phyloP scores from a whole-genome alignment of 2,113 vertebrate species.

The Dendrocopos noguchii region DNA sequence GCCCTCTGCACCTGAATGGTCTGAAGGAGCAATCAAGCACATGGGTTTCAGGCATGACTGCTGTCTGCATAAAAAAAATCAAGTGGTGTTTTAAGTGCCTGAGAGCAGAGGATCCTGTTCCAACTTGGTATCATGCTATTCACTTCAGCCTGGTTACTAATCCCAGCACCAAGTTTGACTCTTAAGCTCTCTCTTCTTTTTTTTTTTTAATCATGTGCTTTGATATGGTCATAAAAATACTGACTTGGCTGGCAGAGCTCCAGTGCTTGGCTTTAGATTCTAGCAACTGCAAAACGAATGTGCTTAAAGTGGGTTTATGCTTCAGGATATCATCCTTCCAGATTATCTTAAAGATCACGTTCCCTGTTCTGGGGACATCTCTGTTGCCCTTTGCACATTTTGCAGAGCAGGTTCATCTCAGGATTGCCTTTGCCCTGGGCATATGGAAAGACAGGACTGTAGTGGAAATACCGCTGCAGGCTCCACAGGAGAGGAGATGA shows the following conservation, averaged over 20 bases:
- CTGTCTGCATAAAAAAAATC: background rate
- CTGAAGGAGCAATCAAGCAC: background rate
- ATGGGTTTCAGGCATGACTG: background rate
- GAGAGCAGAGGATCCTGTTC: conserved; percentile 4
- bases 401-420: background rate
- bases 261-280: conserved; percentile 2
- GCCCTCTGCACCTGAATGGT: background rate
- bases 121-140: background rate
- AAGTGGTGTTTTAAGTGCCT: background rate
- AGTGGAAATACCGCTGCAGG: background rate
- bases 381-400: background rate
- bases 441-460: background rate
- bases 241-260: conserved; percentile 46
- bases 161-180: conserved; percentile 16
- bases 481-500: background rate
- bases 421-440: background rate
- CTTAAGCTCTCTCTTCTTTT: background rate
- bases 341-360: background rate
- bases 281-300: background rate
- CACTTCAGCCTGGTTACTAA: conserved; percentile 37
- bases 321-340: conserved; percentile 15
- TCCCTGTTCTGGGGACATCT: background rate
- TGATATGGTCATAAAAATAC: conserved; percentile 56
- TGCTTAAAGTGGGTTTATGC: background rate
- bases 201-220: conserved; percentile 57